phyloP scores from a whole-genome alignment of 2,797 vertebrate genomes.

The Basileuterus tristriatus region DNA sequence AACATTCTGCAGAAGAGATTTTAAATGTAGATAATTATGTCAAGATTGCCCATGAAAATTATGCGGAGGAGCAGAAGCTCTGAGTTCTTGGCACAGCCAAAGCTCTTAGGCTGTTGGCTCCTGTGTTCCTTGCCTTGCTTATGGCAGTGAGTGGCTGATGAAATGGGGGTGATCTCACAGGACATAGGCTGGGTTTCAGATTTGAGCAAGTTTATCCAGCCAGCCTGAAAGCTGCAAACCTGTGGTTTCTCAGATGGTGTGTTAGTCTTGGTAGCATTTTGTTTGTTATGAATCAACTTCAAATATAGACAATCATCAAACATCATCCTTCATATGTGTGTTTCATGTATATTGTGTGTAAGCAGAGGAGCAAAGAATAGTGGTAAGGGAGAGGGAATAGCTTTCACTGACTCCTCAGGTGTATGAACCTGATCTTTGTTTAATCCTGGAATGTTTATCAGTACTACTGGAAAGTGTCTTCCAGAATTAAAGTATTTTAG shows the following conservation, averaged over 20 bases:
- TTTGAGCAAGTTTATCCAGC: background rate
- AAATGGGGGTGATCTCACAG: accelerated
- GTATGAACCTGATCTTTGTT: background rate
- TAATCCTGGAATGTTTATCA: background rate
- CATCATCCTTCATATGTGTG: background rate
- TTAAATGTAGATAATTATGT: background rate
- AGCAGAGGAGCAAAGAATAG: background rate
- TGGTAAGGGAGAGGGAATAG: background rate
- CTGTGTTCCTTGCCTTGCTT: accelerated
- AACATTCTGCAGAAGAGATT: background rate
- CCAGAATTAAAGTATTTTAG: background rate
- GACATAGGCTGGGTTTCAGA: background rate
- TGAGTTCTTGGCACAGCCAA: accelerated
- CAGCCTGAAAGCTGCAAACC: background rate
- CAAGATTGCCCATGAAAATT: background rate
- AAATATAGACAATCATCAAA: background rate
- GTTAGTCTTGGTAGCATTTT: background rate
- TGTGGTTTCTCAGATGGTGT: background rate
- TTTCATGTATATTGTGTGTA: background rate
- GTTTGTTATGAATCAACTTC: background rate
- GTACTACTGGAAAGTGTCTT: background rate
- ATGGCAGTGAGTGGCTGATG: background rate
- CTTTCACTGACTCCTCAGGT: background rate
- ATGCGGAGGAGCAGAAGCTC: background rate
- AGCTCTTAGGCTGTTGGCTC: background rate